Evolutionary conservation across 2,888 invertebrate genomes (phyloP).

Genomic region (Ochlodes sylvanus): DNA sequence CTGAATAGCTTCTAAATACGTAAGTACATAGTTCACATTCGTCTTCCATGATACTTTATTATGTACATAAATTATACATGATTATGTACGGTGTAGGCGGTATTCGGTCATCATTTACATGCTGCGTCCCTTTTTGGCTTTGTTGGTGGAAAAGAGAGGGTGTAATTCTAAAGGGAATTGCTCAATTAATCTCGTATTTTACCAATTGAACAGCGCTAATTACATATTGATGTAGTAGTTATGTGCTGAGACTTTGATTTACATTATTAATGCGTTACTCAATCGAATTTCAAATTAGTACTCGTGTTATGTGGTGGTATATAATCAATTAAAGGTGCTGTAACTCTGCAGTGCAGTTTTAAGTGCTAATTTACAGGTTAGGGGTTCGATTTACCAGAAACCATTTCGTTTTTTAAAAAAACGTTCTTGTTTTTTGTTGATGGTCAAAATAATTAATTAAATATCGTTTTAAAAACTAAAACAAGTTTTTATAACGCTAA

Average conservation of each 20-base stretch:
- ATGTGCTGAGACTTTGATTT: constrained; percentile 7
- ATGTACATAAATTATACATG: constrained; percentile 17
- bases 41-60: constrained; percentile 13
- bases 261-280: neutral
- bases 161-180: constrained; percentile 15
- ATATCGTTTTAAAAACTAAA: no score
- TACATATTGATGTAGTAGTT: constrained; percentile 5
- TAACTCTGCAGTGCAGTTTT: no score
- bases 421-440: no score
- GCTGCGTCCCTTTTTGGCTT: constrained; percentile 3
- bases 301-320: neutral
- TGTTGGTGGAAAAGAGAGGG: neutral
- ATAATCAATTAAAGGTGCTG: no score
- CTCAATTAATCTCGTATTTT: constrained; percentile 22
- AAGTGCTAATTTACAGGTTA: no score
- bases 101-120: constrained; percentile 13
- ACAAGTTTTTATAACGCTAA: no score
- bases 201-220: constrained; percentile 13
- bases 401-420: no score
- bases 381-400: no score
- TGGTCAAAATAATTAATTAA: no score
- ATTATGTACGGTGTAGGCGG: constrained; percentile 13
- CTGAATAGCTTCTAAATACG: neutral
- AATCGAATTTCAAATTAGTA: constrained; percentile 5
- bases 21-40: neutral